A percentile compares a stretch with the other conserved stretches of the same genome.
Evolutionary conservation across 1,140 invertebrate species (phyloP).

Genomic region (Neuroterus valhalla): DNA sequence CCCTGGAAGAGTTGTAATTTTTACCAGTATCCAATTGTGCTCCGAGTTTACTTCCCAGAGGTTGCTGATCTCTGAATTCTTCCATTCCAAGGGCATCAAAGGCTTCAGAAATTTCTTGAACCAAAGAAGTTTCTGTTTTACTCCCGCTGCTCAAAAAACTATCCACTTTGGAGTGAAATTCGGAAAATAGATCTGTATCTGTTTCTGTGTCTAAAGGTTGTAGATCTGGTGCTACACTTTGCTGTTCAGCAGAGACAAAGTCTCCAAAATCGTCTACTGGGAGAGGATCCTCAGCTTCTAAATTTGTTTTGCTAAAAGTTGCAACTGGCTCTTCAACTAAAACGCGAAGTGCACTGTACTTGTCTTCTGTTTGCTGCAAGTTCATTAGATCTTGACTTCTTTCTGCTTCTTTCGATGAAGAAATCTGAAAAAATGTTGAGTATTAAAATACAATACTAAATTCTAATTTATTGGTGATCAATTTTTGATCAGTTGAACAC

Average conservation of each 20-base stretch:
- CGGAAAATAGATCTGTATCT: constrained; percentile 67
- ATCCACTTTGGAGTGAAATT: constrained; percentile 65
- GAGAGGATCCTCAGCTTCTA: constrained; percentile 44
- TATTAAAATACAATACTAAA: no score
- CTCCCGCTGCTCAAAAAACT: constrained; percentile 46
- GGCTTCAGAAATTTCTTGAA: constrained; percentile 66
- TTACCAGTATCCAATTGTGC: constrained; percentile 58
- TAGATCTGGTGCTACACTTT: constrained; percentile 35
- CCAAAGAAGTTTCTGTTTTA: constrained; percentile 55
- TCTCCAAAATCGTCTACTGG: constrained; percentile 77
- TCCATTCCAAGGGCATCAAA: constrained; percentile 66
- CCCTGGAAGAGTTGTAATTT: constrained; percentile 32
- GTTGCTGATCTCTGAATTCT: constrained; percentile 51
- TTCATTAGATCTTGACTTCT: constrained; percentile 68
- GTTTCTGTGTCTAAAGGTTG: constrained; percentile 50
- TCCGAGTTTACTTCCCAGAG: constrained; percentile 59
- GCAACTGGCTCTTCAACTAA: constrained; percentile 62
- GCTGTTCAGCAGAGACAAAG: constrained; percentile 74
- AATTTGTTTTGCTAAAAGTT: constrained; percentile 39
- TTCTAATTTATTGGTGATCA: no score
- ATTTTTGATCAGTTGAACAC: no score
- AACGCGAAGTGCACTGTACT: constrained; percentile 74
- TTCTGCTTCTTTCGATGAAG: constrained; percentile 44
- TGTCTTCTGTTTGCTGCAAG: constrained; percentile 70
- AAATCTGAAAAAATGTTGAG: constrained; percentile 50